Evolutionary conservation across 1,140 invertebrate species (phyloP), one percentile per base, ranked within the genome.

Genomic region (Halictus rubicundus): DNA sequence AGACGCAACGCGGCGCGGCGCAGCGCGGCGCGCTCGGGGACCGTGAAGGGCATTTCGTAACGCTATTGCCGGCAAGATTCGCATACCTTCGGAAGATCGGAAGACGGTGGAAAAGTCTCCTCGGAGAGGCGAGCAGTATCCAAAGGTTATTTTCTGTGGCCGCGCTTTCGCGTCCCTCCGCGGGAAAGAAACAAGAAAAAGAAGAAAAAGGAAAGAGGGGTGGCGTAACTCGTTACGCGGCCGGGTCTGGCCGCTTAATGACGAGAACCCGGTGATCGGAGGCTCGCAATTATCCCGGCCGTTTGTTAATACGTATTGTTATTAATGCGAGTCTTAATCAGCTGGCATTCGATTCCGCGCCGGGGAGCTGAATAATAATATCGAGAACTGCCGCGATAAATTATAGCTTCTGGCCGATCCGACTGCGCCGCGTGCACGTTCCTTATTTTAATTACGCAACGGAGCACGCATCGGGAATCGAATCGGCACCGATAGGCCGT

Each of bases 31-130:
- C 59, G 78, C 68, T 54, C 64, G 78, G 64, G 69, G 72, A 60
- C 69, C 63, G 70, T 68, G 84, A 84, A 84, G 84, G 84, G 84
- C 82, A 78, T 85, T 85, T 85, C 84, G 84, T 77, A 85, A 85
- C 77, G 82, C 74, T 73, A 81, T 71, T 78, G 79, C 69, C 82
- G 70, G 39, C 59, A 74, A 84, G 78, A 83, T 84, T 80, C 81
- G 81, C 64, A 60, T 32, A 68, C 23, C 49, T 16, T 32, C 19
- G 16, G 57, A 54, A 70, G 61, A 85, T 84, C 73, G 69, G 73
- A 76, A 69, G 72, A 70, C 78, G 82, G 84, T 84, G 82, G 84
- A 85, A 85, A 85, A 85, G 49, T 76, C 76, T 78, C 69, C 19
- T 21, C 42, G 42, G 16, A 69, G 61, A 54, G 42, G 72, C 68